A percentile compares a stretch with the other conserved stretches of the same genome.
Conservation (phyloP, 2,113 vertebrate species). For the Malurus elegans region DNA sequence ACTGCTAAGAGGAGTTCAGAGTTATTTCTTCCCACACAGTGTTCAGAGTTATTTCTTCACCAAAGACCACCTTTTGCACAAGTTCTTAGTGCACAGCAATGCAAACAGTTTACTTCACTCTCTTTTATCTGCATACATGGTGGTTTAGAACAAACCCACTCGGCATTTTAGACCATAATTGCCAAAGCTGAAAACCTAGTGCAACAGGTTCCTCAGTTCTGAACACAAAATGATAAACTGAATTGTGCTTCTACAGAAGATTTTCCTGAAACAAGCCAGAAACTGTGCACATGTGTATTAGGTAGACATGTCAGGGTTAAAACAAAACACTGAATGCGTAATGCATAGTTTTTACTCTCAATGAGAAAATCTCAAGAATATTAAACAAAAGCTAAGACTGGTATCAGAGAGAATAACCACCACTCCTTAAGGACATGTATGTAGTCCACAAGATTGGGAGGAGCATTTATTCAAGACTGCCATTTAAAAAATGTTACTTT, state of each 20-base stretch:
- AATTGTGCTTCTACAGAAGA: background rate
- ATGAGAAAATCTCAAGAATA: background rate
- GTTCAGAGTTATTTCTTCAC: background rate
- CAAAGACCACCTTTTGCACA: background rate
- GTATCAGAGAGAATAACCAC: background rate
- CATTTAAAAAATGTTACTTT: background rate
- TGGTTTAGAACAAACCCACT: background rate
- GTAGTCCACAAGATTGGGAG: background rate
- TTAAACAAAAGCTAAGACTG: background rate
- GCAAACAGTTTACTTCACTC: background rate
- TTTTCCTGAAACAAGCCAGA: background rate
- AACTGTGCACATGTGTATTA: background rate
- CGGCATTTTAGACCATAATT: rapidly evolving
- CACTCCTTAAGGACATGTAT: background rate
- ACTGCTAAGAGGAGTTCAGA: background rate
- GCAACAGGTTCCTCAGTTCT: background rate
- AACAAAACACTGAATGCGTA: background rate
- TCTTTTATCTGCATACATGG: background rate
- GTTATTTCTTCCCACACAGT: background rate
- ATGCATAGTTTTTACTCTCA: background rate
- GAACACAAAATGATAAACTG: background rate
- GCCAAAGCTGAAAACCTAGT: background rate
- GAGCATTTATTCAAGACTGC: background rate
- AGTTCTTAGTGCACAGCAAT: background rate
- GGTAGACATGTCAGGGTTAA: background rate